Evolutionary conservation across 2,888 invertebrate genomes (phyloP).

Genomic region (Copidosoma aretas): DNA sequence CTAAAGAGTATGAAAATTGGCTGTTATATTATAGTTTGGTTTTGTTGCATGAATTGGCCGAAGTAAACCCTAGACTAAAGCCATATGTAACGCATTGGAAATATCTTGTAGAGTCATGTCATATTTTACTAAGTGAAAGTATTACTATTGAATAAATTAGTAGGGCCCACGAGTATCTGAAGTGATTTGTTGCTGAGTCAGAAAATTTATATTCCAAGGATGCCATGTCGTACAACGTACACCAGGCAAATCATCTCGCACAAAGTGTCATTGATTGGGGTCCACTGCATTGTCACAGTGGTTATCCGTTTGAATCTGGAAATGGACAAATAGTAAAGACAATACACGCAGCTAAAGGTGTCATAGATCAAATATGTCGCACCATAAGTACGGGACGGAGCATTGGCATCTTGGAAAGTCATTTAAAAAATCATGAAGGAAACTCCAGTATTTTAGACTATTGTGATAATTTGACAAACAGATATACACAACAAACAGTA

Average conservation of each 20-base stretch:
- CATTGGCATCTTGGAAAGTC: not conserved
- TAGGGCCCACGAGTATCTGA: not conserved
- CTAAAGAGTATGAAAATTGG: constrained; percentile 21
- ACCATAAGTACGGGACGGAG: not conserved
- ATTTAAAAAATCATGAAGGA: not conserved
- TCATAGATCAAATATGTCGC: constrained; percentile 2
- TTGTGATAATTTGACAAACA: not conserved
- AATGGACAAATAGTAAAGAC: not conserved
- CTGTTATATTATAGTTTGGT: constrained; percentile 12
- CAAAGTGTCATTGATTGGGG: constrained; percentile 7
- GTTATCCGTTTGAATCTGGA: not conserved
- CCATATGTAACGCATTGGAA: constrained; percentile 14
- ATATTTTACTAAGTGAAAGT: not conserved
- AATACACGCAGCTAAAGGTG: constrained; percentile 4
- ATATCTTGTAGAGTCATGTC: constrained; percentile 1
- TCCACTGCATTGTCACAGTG: not conserved
- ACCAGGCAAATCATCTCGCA: not conserved
- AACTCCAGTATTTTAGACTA: not conserved
- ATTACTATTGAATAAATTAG: not conserved
- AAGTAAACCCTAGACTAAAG: not conserved
- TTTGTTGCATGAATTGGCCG: not conserved
- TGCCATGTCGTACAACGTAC: not conserved
- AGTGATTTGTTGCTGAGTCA: not conserved
- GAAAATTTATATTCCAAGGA: not conserved
- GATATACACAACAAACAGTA: not conserved